A percentile compares a stretch with the other conserved stretches of the same genome.
Conservation (phyloP, 1,140 invertebrate species). For the Plectus sambesii region DNA sequence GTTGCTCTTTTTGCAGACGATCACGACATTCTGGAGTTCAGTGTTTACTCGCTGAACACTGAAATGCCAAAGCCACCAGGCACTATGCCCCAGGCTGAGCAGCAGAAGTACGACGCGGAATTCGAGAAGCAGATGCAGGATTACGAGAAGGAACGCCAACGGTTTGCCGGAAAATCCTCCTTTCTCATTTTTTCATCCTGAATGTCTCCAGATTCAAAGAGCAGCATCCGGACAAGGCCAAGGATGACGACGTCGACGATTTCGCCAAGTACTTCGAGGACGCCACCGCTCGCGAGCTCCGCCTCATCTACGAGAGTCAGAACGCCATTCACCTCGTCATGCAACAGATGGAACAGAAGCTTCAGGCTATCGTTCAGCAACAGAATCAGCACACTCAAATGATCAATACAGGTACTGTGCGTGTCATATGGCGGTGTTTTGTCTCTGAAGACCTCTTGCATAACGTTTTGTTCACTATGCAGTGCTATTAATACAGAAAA, state of each 20-base stretch:
- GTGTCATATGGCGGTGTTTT: constrained; percentile 11
- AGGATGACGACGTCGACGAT: constrained; percentile 40
- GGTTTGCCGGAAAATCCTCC: no score
- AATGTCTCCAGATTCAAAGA: constrained; percentile 37
- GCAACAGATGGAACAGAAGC: constrained; percentile 34
- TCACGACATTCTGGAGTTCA: constrained; percentile 42
- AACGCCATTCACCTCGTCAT: constrained; percentile 36
- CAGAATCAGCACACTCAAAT: constrained; percentile 26
- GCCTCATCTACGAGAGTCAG: constrained; percentile 40
- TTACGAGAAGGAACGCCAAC: no score
- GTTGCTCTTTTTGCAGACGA: constrained; percentile 29
- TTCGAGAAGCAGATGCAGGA: constrained; percentile 40
- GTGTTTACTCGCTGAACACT: constrained; percentile 35
- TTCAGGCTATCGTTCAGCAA: constrained; percentile 22
- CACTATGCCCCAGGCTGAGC: constrained; percentile 35
- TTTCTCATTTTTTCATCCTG: no score
- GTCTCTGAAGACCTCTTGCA: no score
- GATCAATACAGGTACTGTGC: no score
- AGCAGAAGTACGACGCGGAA: constrained; percentile 38
- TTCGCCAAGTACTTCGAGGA: constrained; percentile 39
- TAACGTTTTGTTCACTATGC: no score
- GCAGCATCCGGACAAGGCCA: constrained; percentile 42
- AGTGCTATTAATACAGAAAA: no score
- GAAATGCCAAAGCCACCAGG: constrained; percentile 23
- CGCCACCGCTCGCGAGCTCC: constrained; percentile 35